These are phyloP conservation scores for Malthinus seriepunctatus DNA, from an alignment of 2,888 invertebrate species.

Conservation along the genomic window DNA sequence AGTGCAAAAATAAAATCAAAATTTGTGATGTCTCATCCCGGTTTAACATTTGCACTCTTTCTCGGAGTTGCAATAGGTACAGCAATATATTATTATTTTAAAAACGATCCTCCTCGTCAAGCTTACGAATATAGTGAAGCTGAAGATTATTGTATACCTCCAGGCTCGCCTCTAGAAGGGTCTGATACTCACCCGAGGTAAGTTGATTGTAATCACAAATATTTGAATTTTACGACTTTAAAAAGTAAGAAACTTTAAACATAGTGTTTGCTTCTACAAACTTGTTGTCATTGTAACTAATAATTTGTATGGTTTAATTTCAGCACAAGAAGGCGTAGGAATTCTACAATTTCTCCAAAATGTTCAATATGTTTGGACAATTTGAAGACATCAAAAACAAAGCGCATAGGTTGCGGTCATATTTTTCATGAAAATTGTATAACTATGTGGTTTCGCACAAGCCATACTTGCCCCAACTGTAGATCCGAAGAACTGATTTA, in stretches of 20 bases:
- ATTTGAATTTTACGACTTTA: no score
- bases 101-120: conserved; percentile 23
- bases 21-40: conserved; percentile 31
- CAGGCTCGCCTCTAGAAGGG: not conserved
- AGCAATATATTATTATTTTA: conserved; percentile 35
- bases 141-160: conserved; percentile 8
- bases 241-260: no score
- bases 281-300: no score
- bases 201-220: not conserved
- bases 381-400: conserved; percentile 20
- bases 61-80: conserved; percentile 35
- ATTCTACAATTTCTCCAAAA: conserved; percentile 23
- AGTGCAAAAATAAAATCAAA: no score
- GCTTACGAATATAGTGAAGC: conserved; percentile 12
- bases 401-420: conserved; percentile 27
- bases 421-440: conserved; percentile 31
- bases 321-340: conserved; percentile 26
- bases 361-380: conserved; percentile 31
- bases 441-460: conserved; percentile 25
- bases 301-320: not conserved
- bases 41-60: conserved; percentile 32
- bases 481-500: conserved; percentile 10
- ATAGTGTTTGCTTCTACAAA: no score
- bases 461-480: conserved; percentile 26
- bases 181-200: conserved; percentile 13